phyloP scores from a whole-genome alignment of 2,797 vertebrate species.

The Leptoclinus maculatus region DNA sequence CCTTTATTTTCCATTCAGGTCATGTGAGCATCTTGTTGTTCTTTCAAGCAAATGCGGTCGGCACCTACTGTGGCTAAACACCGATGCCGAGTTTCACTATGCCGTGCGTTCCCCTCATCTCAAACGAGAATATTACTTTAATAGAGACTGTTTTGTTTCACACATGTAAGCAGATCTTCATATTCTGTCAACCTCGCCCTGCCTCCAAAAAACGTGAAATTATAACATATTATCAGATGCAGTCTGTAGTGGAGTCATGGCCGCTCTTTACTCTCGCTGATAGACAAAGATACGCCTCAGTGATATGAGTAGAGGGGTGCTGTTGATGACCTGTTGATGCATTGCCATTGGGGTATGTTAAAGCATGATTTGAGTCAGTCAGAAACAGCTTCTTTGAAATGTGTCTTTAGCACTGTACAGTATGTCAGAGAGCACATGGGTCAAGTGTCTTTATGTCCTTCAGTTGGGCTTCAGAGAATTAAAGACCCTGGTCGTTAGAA shows the following conservation, averaged over 20 bases:
- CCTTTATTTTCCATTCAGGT: conserved; percentile 77
- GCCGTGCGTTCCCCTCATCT: background rate
- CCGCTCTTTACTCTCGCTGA: conserved; percentile 29
- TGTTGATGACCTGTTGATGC: conserved; percentile 38
- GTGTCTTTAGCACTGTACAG: background rate
- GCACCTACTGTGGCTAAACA: conserved; percentile 19
- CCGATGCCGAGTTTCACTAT: background rate
- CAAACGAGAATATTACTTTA: conserved; percentile 17
- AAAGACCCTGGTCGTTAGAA: background rate
- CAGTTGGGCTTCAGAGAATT: background rate
- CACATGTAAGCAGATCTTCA: conserved; percentile 33
- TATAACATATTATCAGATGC: conserved; percentile 41
- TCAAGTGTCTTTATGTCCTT: background rate
- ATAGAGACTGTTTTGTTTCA: conserved; percentile 39
- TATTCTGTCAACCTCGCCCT: conserved; percentile 10
- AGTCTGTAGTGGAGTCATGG: conserved; percentile 17
- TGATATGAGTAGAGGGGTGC: conserved; percentile 12
- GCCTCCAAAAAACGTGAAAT: conserved; percentile 8
- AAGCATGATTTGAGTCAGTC: conserved; percentile 19
- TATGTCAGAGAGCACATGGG: conserved; percentile 7
- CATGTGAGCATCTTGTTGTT: conserved; percentile 67
- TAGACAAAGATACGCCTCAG: conserved; percentile 38
- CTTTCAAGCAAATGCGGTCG: conserved; percentile 44
- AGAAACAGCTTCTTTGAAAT: conserved; percentile 4
- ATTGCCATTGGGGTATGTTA: conserved; percentile 14